A percentile compares a stretch with the other conserved stretches of the same genome.
phyloP scores from a whole-genome alignment of 2,888 invertebrate species.

The Apotomis capreana region DNA sequence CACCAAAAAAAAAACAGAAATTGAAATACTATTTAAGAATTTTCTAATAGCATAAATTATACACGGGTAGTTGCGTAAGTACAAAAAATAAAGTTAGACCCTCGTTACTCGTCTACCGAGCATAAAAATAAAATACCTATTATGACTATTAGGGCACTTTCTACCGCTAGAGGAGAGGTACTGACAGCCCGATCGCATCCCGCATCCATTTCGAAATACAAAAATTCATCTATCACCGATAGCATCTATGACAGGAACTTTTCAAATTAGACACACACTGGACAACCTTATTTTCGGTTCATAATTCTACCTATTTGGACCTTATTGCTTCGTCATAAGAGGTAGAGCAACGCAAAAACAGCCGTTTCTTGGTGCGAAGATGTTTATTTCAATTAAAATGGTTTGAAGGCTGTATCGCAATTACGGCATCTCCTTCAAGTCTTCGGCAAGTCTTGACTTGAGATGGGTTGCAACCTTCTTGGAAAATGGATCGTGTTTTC shows the following conservation, averaged over 20 bases:
- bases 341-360: neutral
- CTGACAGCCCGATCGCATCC: too few species aligned
- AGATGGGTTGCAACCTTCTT: slow-evolving; percentile 11
- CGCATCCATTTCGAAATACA: neutral
- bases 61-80: too few species aligned
- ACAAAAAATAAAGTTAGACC: too few species aligned
- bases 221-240: slow-evolving; percentile 15
- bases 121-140: too few species aligned
- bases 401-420: slow-evolving; percentile 22
- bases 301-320: neutral
- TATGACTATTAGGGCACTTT: too few species aligned
- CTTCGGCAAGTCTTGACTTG: too few species aligned
- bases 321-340: slow-evolving; percentile 1
- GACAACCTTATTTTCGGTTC: slow-evolving; percentile 4
- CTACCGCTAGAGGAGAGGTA: too few species aligned
- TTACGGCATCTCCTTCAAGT: slow-evolving; percentile 3
- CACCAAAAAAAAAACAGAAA: too few species aligned
- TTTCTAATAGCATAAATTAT: too few species aligned
- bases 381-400: slow-evolving; percentile 38
- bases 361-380: slow-evolving; percentile 8
- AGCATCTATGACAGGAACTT: slow-evolving; percentile 39
- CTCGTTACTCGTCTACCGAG: too few species aligned
- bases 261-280: slow-evolving; percentile 31
- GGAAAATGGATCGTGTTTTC: slow-evolving; percentile 5
- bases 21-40: too few species aligned